These are phyloP conservation scores for Scaptomyza pallida DNA, from an alignment of 1,140 invertebrate species.

Conservation along the genomic window DNA sequence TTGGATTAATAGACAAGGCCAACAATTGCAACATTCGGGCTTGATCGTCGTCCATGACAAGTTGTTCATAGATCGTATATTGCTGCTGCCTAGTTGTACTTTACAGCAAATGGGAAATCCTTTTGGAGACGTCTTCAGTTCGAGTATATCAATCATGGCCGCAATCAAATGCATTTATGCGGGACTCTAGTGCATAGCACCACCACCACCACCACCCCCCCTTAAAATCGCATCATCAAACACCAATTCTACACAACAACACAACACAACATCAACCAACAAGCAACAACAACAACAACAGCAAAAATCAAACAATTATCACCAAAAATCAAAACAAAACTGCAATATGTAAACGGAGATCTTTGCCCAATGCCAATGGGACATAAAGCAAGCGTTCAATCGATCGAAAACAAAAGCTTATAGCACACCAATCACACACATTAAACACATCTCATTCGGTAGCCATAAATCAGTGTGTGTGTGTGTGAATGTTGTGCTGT, in stretches of 20 bases:
- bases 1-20: too few species aligned
- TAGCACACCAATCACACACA: conserved; percentile 2
- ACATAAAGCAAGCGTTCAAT: conserved; percentile 7
- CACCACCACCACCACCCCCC: conserved; percentile 7
- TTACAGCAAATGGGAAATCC: too few species aligned
- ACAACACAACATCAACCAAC: conserved; percentile 15
- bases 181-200: too few species aligned
- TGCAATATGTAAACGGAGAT: conserved; percentile 5
- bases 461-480: too few species aligned
- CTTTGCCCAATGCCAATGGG: conserved; percentile 5
- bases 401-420: background rate
- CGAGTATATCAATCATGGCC: too few species aligned
- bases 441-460: conserved; percentile 1
- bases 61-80: too few species aligned
- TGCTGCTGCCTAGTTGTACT: too few species aligned
- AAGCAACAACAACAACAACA: conserved; percentile 28
- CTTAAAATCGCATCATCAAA: conserved; percentile 41
- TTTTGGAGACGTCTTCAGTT: too few species aligned
- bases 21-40: too few species aligned
- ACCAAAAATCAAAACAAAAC: conserved; percentile 3
- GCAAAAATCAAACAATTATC: conserved; percentile 8
- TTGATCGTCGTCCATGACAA: too few species aligned
- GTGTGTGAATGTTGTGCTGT: too few species aligned
- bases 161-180: too few species aligned
- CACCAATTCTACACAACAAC: conserved; percentile 10